Percentiles rank a stretch among this genome's conserved stretches.
phyloP scores from a whole-genome alignment of 2,113 vertebrate species.

The Hypanus sabinus region DNA sequence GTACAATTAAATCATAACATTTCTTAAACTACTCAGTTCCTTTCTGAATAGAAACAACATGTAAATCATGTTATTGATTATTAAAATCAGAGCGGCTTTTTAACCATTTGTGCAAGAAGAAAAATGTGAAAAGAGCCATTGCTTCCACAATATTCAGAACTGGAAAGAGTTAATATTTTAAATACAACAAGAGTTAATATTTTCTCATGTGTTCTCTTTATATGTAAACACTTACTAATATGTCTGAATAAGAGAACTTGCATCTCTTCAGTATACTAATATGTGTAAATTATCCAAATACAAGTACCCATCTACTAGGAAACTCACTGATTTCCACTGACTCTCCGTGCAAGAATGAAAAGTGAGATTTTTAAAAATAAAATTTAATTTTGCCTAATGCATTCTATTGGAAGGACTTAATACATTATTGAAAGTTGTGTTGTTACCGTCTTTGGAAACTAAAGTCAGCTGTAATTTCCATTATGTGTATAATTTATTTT shows the following conservation, averaged over 20 bases:
- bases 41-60: neutral
- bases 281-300: neutral
- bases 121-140: neutral
- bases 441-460: neutral
- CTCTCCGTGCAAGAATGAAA: neutral
- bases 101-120: neutral
- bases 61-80: neutral
- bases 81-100: neutral
- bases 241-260: neutral
- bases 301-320: neutral
- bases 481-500: neutral
- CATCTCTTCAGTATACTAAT: neutral
- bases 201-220: neutral
- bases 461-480: slow-evolving; percentile 11
- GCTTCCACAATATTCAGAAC: neutral
- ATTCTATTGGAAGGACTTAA: neutral
- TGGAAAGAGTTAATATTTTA: slow-evolving; percentile 21
- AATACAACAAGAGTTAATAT: slow-evolving; percentile 10
- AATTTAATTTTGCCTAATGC: neutral
- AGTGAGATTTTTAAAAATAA: neutral
- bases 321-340: neutral
- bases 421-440: neutral
- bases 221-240: too few species aligned
- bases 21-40: neutral
- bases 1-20: neutral